Percentiles rank a stretch among this genome's conserved stretches.
These are phyloP conservation scores for Setophaga petechia DNA, from an alignment of 2,113 vertebrate genomes.

Conservation along the genomic window DNA sequence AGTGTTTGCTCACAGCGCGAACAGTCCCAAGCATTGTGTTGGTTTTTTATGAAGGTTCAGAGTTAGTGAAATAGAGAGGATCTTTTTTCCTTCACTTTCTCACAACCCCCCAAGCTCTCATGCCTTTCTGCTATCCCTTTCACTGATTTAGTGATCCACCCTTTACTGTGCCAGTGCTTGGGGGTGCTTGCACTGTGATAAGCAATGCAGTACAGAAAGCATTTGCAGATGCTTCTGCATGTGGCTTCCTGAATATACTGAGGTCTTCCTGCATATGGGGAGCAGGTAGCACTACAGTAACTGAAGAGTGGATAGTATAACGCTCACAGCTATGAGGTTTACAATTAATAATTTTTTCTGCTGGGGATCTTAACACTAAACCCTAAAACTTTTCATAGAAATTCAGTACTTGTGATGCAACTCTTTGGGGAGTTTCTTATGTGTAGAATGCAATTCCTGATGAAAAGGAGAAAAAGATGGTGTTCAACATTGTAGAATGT, in stretches of 20 bases:
- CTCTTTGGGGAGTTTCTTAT: background rate
- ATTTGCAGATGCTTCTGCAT: background rate
- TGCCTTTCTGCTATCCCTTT: background rate
- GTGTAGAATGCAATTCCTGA: background rate
- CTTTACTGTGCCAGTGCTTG: background rate
- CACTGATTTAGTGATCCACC: background rate
- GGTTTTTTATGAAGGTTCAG: background rate
- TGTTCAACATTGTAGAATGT: background rate
- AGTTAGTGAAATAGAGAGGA: constrained; percentile 5
- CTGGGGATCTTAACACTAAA: background rate
- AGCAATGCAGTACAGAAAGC: background rate
- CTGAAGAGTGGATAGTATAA: background rate
- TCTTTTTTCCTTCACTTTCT: constrained; percentile 22
- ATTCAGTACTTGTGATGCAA: background rate
- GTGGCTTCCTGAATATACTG: background rate
- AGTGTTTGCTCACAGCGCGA: background rate
- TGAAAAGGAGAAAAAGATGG: background rate
- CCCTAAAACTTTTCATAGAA: background rate
- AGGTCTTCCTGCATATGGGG: background rate
- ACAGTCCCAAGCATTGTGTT: constrained; percentile 56
- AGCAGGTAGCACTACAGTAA: background rate
- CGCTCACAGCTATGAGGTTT: background rate
- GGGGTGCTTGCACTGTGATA: background rate
- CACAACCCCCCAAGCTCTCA: background rate
- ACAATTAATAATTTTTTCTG: background rate